Conservation (phyloP, 2,888 invertebrate genomes). For the Serripes groenlandicus region DNA sequence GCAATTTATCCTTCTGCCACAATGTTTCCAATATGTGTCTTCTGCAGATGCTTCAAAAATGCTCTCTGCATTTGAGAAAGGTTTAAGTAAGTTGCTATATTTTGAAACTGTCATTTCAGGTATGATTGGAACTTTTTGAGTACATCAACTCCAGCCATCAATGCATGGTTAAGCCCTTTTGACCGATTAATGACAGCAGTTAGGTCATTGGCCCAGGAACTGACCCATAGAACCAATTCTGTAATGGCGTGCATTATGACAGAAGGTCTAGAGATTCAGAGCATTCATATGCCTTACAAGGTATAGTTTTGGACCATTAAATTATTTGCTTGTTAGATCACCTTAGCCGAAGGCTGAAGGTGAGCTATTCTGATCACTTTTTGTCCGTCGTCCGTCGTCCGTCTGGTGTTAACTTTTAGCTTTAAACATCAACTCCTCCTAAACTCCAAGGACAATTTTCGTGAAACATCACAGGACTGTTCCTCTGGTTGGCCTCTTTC, state of each 20-base stretch:
- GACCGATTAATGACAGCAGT: conserved; percentile 95
- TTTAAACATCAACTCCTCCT: too few species aligned
- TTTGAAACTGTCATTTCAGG: conserved; percentile 87
- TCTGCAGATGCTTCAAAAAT: neutral
- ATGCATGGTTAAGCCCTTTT: conserved; percentile 99
- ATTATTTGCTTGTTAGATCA: too few species aligned
- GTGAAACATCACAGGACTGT: too few species aligned
- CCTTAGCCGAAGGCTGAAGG: too few species aligned
- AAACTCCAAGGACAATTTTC: too few species aligned
- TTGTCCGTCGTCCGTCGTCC: too few species aligned
- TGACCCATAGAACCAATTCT: conserved; percentile 88
- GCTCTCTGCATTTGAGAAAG: too few species aligned
- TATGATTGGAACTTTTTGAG: conserved; percentile 98
- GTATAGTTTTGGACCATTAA: too few species aligned
- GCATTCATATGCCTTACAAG: conserved; percentile 93
- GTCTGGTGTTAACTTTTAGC: too few species aligned
- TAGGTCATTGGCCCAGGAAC: conserved; percentile 92
- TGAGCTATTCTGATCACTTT: too few species aligned
- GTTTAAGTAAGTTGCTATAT: too few species aligned
- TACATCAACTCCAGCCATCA: conserved; percentile 98
- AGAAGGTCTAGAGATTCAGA: conserved; percentile 94
- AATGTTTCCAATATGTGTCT: neutral
- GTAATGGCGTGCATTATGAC: conserved; percentile 98
- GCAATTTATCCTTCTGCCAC: neutral
- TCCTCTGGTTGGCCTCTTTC: too few species aligned